Evolutionary conservation across 2,797 vertebrate genomes (phyloP).

Genomic region (Eulemur mongoz): DNA sequence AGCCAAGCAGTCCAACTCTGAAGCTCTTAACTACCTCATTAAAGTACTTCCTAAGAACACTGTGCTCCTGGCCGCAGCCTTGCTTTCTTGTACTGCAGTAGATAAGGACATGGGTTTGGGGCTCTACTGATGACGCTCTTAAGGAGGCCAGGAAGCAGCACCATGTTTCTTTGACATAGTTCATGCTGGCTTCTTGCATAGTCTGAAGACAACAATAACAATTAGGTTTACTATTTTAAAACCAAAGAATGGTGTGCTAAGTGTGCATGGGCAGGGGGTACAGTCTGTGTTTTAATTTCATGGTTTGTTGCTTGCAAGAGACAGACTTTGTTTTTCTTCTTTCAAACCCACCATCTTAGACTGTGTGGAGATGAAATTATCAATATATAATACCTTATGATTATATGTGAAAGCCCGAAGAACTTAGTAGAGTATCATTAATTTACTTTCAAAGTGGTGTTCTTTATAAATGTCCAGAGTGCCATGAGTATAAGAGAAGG

Average conservation of each 20-base stretch:
- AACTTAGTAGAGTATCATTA: background rate
- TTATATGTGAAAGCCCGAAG: slow-evolving; percentile 7
- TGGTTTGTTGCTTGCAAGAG: slow-evolving; percentile 25
- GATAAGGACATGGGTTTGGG: background rate
- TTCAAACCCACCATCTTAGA: background rate
- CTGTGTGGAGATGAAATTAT: background rate
- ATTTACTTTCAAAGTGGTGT: background rate
- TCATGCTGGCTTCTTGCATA: background rate
- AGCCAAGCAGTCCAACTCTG: background rate
- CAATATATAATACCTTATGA: background rate
- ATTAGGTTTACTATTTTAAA: slow-evolving; percentile 1
- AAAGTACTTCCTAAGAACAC: background rate
- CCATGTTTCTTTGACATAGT: background rate
- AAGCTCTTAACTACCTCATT: background rate
- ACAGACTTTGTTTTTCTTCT: background rate
- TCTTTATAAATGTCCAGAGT: background rate
- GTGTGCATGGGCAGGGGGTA: background rate
- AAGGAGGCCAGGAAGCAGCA: background rate
- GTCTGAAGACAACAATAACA: background rate
- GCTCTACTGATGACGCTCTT: background rate
- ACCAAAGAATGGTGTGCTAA: background rate
- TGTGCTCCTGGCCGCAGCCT: background rate
- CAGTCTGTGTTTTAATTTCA: slow-evolving; percentile 43
- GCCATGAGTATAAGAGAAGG: background rate
- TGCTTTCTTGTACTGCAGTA: background rate